Conservation (phyloP, 2,797 vertebrate species). For the Falco cherrug region DNA sequence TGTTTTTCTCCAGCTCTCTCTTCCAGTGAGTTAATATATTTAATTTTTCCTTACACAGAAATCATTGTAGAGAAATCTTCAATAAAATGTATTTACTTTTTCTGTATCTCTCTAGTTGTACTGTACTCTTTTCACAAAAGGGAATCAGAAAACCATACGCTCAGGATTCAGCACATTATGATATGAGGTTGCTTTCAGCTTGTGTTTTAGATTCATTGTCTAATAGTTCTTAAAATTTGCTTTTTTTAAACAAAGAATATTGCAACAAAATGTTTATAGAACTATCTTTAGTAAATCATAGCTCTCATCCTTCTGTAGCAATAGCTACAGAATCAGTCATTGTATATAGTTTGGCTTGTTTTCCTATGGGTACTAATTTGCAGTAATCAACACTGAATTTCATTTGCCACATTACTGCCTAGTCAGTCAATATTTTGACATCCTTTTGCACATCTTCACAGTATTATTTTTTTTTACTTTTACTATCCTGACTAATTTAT, state of each 20-base stretch:
- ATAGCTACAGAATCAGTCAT: neutral
- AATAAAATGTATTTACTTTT: neutral
- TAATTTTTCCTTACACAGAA: neutral
- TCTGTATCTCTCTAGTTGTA: neutral
- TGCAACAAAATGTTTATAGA: neutral
- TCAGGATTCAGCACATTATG: neutral
- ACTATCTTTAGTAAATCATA: neutral
- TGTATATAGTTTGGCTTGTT: neutral
- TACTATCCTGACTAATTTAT: neutral
- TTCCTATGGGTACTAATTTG: neutral
- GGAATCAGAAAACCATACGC: neutral
- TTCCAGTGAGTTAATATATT: neutral
- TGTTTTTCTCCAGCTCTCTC: neutral
- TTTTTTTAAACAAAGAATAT: neutral
- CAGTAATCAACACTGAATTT: neutral
- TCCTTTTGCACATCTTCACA: neutral
- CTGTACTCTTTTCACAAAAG: neutral
- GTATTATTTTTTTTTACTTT: neutral
- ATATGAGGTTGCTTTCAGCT: neutral
- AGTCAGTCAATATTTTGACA: slow-evolving; percentile 28
- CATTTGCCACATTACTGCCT: neutral
- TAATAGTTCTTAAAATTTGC: neutral
- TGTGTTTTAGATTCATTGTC: neutral
- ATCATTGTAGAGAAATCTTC: neutral
- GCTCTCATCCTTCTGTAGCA: neutral